These are phyloP conservation scores for Apogon hyalosoma DNA, from an alignment of 2,797 vertebrate species.

Conservation along the genomic window DNA sequence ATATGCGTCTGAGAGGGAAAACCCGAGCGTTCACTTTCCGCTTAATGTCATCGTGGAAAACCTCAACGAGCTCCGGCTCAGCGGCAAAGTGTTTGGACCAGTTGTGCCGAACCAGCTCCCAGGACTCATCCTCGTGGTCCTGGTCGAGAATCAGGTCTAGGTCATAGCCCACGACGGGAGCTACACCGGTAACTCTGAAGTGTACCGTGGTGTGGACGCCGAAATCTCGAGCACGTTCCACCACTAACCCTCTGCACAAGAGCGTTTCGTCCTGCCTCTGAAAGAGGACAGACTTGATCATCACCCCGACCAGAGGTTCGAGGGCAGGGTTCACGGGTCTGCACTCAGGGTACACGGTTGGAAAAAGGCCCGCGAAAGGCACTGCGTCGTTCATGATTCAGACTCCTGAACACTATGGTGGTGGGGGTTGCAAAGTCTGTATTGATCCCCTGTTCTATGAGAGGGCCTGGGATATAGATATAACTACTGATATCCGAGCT, in stretches of 20 bases:
- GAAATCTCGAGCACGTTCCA: not conserved
- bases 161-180: constrained; percentile 17
- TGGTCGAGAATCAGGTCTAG: constrained; percentile 1
- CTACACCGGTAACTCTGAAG: not conserved
- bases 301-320: constrained; percentile 21
- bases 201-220: constrained; percentile 1
- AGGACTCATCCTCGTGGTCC: not conserved
- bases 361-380: constrained; percentile 6
- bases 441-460: too few relatives aligned
- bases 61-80: rapidly evolving
- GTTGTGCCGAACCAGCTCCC: not conserved
- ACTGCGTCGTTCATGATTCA: not conserved
- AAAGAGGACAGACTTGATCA: constrained; percentile 21
- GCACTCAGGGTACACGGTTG: constrained; percentile 6
- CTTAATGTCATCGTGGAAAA: constrained; percentile 32
- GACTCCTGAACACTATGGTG: too few relatives aligned
- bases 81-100: constrained; percentile 7
- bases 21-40: constrained; percentile 3
- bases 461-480: too few relatives aligned
- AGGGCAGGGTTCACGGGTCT: not conserved
- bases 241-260: constrained; percentile 23
- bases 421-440: too few relatives aligned
- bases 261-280: constrained; percentile 8
- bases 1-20: constrained; percentile 3
- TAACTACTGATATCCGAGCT: too few relatives aligned